phyloP scores from a whole-genome alignment of 2,113 vertebrate genomes.

The Casuarius casuarius region DNA sequence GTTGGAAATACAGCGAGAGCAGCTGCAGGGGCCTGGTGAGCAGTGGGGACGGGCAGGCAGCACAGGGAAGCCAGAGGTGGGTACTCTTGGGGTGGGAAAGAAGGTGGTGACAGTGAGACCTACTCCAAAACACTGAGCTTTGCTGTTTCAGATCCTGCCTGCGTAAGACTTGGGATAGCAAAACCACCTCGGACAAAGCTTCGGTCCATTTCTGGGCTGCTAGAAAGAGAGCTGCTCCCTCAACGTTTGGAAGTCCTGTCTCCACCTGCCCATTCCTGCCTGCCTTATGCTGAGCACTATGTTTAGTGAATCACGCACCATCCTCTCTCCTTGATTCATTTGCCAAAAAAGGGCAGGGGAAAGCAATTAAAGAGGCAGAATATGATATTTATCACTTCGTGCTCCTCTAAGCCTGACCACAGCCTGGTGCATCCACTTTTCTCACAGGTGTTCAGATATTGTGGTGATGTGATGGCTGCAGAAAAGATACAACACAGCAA shows the following conservation, averaged over 20 bases:
- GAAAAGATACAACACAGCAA: neutral
- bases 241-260: neutral
- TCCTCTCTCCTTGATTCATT: neutral
- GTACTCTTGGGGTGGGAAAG: neutral
- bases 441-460: neutral
- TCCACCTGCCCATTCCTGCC: conserved; percentile 13
- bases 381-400: neutral
- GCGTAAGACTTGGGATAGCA: neutral
- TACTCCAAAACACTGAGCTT: neutral
- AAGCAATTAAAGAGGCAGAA: neutral
- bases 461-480: neutral
- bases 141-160: neutral
- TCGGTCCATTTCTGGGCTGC: neutral
- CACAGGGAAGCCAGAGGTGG: neutral
- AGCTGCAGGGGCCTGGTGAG: neutral
- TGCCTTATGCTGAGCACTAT: neutral
- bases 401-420: neutral
- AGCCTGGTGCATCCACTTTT: neutral
- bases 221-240: neutral
- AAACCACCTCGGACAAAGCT: neutral
- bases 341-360: neutral
- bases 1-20: neutral
- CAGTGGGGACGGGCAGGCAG: neutral
- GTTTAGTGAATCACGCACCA: neutral
- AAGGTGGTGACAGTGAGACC: neutral